Evolutionary conservation across 2,113 vertebrate species (phyloP).

Genomic region (Camelus bactrianus): DNA sequence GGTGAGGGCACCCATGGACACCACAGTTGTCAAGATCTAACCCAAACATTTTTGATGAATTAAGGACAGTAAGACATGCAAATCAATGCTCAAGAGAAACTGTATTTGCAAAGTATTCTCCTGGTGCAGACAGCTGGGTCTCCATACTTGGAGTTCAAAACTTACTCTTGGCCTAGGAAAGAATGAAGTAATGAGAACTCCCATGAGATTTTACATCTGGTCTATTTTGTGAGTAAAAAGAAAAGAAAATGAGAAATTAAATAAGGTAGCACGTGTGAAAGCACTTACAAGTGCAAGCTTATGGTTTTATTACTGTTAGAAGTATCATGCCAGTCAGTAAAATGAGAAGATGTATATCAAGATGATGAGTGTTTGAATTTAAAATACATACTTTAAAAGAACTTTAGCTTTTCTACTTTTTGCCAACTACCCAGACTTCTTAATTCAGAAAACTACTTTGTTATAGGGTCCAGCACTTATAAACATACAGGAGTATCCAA

Average conservation of each 20-base stretch:
- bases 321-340: neutral
- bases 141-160: neutral
- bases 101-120: slow-evolving; percentile 33
- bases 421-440: neutral
- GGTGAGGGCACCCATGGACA: neutral
- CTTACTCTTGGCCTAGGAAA: slow-evolving; percentile 32
- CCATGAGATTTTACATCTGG: neutral
- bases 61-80: neutral
- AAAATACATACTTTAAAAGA: slow-evolving; percentile 45
- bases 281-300: neutral
- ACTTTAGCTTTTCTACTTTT: slow-evolving; percentile 39
- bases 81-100: neutral
- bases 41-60: neutral
- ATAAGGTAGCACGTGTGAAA: neutral
- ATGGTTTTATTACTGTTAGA: neutral
- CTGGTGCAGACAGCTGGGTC: neutral
- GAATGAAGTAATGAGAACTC: slow-evolving; percentile 29
- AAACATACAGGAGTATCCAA: slow-evolving; percentile 92
- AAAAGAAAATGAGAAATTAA: slow-evolving; percentile 44
- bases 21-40: neutral
- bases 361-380: neutral
- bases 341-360: neutral
- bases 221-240: slow-evolving; percentile 39
- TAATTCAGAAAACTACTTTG: slow-evolving; percentile 23
- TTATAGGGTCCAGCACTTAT: slow-evolving; percentile 94